These are phyloP conservation scores for Scolanthus callimorphus DNA, from an alignment of 92 coral and sea anemone genomes.

Conservation along the genomic window DNA sequence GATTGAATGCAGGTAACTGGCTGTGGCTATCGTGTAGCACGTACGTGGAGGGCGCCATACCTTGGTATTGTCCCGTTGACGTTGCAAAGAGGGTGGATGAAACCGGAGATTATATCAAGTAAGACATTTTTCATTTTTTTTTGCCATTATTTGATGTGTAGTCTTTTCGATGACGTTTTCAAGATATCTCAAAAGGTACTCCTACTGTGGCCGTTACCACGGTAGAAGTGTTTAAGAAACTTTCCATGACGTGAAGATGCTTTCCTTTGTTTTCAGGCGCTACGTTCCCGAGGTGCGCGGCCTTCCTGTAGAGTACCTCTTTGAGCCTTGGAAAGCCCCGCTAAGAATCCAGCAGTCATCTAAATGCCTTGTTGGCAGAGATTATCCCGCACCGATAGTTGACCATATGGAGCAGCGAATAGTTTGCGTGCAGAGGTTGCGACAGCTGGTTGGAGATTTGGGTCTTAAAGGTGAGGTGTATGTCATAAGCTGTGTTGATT, in stretches of 20 bases:
- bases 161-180: too few relatives aligned
- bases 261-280: slow-evolving; percentile 47
- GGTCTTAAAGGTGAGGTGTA: background rate
- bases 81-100: slow-evolving; percentile 68
- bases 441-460: background rate
- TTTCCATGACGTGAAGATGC: too few relatives aligned
- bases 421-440: slow-evolving; percentile 53
- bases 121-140: too few relatives aligned
- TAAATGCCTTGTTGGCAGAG: slow-evolving; percentile 71
- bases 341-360: slow-evolving; percentile 44
- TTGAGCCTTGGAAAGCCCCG: slow-evolving; percentile 91
- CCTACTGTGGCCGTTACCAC: too few relatives aligned
- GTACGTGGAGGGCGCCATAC: slow-evolving; percentile 34
- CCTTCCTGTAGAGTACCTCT: slow-evolving; percentile 65
- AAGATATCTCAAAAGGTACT: too few relatives aligned
- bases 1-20: slow-evolving; percentile 81
- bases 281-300: slow-evolving; percentile 79
- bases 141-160: too few relatives aligned
- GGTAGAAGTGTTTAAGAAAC: too few relatives aligned
- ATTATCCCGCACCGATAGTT: slow-evolving; percentile 68
- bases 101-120: slow-evolving; percentile 65
- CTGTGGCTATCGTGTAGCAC: slow-evolving; percentile 68
- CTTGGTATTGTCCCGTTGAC: slow-evolving; percentile 71
- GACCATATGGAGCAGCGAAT: slow-evolving; percentile 54
- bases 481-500: too few relatives aligned